These are phyloP conservation scores for Notocelia uddmanniana DNA, from an alignment of 2,888 invertebrate genomes.

Conservation along the genomic window DNA sequence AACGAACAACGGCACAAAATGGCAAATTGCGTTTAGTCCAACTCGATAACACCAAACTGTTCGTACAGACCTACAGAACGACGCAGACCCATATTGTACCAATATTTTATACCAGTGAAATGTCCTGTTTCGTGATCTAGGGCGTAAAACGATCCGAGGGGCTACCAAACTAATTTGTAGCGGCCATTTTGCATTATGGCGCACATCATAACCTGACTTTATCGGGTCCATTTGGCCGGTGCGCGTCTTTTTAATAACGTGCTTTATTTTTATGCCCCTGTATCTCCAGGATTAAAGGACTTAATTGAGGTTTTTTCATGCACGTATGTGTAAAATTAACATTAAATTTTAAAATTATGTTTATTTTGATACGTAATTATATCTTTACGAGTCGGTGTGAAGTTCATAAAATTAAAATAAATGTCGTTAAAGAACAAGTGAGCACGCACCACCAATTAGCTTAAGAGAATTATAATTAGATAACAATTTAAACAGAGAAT, in stretches of 20 bases:
- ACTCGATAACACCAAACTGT: conserved; percentile 68
- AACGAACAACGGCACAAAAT: conserved; percentile 62
- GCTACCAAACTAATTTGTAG: conserved; percentile 67
- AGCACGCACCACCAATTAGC: conserved; percentile 18
- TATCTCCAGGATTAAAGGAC: conserved; percentile 72
- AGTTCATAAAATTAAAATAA: conserved; percentile 22
- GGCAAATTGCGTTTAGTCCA: conserved; percentile 73
- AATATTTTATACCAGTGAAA: conserved; percentile 36
- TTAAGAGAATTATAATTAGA: conserved; percentile 35
- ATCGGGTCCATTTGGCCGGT: conserved; percentile 77
- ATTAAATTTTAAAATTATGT: conserved; percentile 48
- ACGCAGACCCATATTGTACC: conserved; percentile 47
- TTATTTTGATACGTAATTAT: conserved; percentile 18
- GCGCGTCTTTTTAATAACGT: conserved; percentile 80
- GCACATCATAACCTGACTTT: conserved; percentile 75
- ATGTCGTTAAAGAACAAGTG: background rate
- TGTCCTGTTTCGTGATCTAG: conserved; percentile 45
- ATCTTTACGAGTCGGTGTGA: conserved; percentile 18
- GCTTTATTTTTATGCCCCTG: conserved; percentile 80
- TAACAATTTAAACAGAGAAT: conserved; percentile 19
- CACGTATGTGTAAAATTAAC: conserved; percentile 61
- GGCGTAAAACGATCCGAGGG: conserved; percentile 46
- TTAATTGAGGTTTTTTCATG: conserved; percentile 72
- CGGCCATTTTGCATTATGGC: conserved; percentile 71
- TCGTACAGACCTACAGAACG: conserved; percentile 41